Evolutionary conservation across 2,888 invertebrate species (phyloP).

Genomic region (Drosophila nr. perissopoda): DNA sequence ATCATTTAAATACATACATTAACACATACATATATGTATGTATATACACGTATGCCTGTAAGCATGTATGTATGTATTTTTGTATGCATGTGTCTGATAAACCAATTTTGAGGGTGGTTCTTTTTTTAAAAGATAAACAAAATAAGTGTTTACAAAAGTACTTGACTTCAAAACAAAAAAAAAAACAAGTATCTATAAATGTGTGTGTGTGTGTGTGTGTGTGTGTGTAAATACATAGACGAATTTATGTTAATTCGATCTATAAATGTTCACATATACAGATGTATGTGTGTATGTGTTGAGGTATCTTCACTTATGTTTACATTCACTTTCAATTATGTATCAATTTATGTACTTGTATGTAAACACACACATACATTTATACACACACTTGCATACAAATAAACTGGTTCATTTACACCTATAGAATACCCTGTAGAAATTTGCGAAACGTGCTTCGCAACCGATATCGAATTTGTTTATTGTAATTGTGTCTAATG

Average conservation of each 20-base stretch:
- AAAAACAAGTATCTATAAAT: not conserved
- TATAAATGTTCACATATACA: not conserved
- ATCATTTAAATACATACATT: not conserved
- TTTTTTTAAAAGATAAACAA: slow-evolving; percentile 34
- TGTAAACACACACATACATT: not conserved
- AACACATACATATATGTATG: not conserved
- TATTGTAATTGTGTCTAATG: not conserved
- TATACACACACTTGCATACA: not conserved
- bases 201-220: not conserved
- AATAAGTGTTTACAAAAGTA: slow-evolving; percentile 36
- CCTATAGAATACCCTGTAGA: not conserved
- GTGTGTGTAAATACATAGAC: not conserved
- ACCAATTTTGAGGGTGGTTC: slow-evolving; percentile 27
- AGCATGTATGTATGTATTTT: not conserved
- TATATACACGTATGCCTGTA: not conserved
- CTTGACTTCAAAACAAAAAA: slow-evolving; percentile 25
- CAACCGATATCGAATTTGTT: not conserved
- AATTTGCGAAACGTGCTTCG: not conserved
- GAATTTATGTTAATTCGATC: not conserved
- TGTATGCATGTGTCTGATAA: slow-evolving; percentile 12
- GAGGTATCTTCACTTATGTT: slow-evolving; percentile 4
- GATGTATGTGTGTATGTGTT: not conserved
- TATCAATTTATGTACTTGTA: not conserved
- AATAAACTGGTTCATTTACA: not conserved
- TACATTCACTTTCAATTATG: not conserved